A percentile compares a stretch with the other conserved stretches of the same genome.
phyloP scores from a whole-genome alignment of 2,888 invertebrate species.

The Ligdia adustata region DNA sequence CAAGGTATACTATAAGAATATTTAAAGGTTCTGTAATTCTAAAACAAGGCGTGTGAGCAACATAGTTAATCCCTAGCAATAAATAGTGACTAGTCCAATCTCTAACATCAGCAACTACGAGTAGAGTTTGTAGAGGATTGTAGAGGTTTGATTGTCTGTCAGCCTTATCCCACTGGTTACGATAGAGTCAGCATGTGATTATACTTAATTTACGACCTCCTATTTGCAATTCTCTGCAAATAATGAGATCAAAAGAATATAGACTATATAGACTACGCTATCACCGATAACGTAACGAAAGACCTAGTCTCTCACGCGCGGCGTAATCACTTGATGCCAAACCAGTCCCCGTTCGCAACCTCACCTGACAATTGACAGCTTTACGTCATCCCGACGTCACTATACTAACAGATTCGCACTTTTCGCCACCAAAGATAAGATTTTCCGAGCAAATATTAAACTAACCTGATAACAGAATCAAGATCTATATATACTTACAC shows the following conservation, averaged over 20 bases:
- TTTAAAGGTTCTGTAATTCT: conserved; percentile 17
- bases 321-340: neutral
- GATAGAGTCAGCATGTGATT: too few species aligned
- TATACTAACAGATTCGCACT: conserved; percentile 62
- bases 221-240: too few species aligned
- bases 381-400: conserved; percentile 68
- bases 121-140: too few species aligned
- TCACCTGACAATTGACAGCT: conserved; percentile 47
- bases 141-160: too few species aligned
- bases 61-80: conserved; percentile 7
- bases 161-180: too few species aligned
- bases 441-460: conserved; percentile 65
- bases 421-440: conserved; percentile 66
- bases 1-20: conserved; percentile 11
- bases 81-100: conserved; percentile 8
- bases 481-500: conserved; percentile 79
- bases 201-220: too few species aligned
- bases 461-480: conserved; percentile 62
- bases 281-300: neutral
- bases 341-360: conserved; percentile 20
- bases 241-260: too few species aligned
- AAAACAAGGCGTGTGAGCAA: conserved; percentile 19
- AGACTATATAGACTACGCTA: too few species aligned
- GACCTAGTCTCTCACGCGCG: neutral
- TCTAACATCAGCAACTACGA: neutral